Evolutionary conservation across 2,113 vertebrate species (phyloP).

Genomic region (Taurulus bubalis): DNA sequence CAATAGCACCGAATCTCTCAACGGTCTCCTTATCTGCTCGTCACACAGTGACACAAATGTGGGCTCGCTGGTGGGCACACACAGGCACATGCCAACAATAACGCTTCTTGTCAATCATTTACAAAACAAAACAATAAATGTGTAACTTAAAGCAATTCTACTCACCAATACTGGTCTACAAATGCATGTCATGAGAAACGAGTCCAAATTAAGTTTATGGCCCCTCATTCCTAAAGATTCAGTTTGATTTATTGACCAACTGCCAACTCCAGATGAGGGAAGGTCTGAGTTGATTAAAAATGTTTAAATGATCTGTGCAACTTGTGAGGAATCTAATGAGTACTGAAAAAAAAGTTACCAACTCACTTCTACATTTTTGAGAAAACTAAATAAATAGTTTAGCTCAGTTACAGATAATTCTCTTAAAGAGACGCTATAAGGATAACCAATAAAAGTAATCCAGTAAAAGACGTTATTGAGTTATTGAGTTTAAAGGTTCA

Average conservation of each 20-base stretch:
- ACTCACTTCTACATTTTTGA: neutral
- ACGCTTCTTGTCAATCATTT: neutral
- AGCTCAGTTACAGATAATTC: neutral
- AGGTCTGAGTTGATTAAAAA: neutral
- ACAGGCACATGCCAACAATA: constrained; percentile 11
- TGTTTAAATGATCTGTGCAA: neutral
- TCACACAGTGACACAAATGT: constrained; percentile 50
- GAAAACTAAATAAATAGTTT: neutral
- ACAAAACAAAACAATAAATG: constrained; percentile 4
- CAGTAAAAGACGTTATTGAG: neutral
- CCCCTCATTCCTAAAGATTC: neutral
- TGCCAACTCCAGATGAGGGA: neutral
- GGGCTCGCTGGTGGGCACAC: neutral
- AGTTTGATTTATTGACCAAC: neutral
- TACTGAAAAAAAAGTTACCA: neutral
- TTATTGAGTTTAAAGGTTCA: neutral
- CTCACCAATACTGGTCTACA: neutral
- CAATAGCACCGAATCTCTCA: constrained; percentile 55
- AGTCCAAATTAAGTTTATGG: neutral
- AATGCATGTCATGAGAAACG: neutral
- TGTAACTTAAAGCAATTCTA: neutral
- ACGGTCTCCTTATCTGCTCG: constrained; percentile 66
- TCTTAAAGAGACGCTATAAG: neutral
- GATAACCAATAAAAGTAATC: neutral
- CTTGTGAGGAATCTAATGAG: neutral